Percentiles rank a stretch among this genome's conserved stretches.
phyloP scores from a whole-genome alignment of 2,113 vertebrate genomes.

The human region DNA sequence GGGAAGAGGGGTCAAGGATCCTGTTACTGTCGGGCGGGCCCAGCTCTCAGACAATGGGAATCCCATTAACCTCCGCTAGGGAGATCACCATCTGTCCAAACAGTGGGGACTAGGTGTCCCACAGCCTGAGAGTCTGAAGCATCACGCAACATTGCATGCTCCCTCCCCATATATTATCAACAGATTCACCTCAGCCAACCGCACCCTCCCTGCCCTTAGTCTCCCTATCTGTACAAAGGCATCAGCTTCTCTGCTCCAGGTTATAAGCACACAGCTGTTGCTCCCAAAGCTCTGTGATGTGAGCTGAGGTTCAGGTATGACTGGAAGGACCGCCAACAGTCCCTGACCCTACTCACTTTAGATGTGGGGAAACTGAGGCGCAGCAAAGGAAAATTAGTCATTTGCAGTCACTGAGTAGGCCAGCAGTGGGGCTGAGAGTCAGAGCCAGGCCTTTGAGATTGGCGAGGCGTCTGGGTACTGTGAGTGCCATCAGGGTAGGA shows the following conservation, averaged over 20 bases:
- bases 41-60: conserved; percentile 32
- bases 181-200: conserved; percentile 46
- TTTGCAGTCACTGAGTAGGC: background rate
- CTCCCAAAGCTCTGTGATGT: background rate
- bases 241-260: background rate
- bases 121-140: conserved; percentile 33
- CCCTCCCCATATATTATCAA: conserved; percentile 54
- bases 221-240: background rate
- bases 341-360: background rate
- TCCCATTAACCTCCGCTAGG: background rate
- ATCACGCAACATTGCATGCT: conserved; percentile 54
- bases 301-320: background rate
- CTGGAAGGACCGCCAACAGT: background rate
- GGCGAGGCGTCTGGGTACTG: background rate
- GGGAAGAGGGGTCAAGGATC: background rate
- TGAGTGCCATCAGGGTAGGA: background rate
- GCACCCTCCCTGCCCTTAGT: background rate
- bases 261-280: rapidly evolving
- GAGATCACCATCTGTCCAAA: conserved; percentile 79
- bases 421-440: background rate
- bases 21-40: background rate
- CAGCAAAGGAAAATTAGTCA: too few relatives aligned
- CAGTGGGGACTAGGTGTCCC: conserved; percentile 38
- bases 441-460: background rate
- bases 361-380: background rate